phyloP scores from a whole-genome alignment of 1,140 invertebrate genomes.

The Zaprionus nigranus region DNA sequence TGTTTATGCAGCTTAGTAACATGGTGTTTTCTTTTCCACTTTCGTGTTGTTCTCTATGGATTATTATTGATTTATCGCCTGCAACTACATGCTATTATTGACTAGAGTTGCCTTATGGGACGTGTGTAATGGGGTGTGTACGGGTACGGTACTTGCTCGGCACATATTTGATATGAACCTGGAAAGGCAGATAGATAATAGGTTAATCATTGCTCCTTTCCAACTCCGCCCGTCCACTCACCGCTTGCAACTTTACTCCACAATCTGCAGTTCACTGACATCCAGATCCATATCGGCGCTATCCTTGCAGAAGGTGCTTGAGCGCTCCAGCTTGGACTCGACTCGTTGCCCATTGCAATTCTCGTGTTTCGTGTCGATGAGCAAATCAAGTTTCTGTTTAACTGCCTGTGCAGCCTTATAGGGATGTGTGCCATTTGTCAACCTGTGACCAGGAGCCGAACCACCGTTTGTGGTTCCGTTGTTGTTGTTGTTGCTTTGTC shows the following conservation, averaged over 20 bases:
- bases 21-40: conserved; percentile 51
- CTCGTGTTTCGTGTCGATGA: conserved; percentile 65
- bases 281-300: conserved; percentile 74
- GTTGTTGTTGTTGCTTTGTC: conserved; percentile 67
- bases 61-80: conserved; percentile 52
- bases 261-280: conserved; percentile 77
- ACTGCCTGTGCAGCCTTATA: conserved; percentile 69
- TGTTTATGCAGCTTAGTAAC: conserved; percentile 42
- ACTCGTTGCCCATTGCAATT: conserved; percentile 47
- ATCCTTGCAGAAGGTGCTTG: conserved; percentile 84
- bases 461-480: conserved; percentile 47
- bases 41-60: conserved; percentile 41
- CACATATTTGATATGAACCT: conserved; percentile 70
- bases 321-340: conserved; percentile 81
- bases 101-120: conserved; percentile 83
- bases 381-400: conserved; percentile 78
- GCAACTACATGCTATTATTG: conserved; percentile 80
- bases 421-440: conserved; percentile 42
- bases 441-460: conserved; percentile 21
- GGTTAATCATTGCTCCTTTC: background rate
- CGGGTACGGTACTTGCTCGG: conserved; percentile 22
- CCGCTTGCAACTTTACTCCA: conserved; percentile 62
- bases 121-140: conserved; percentile 53
- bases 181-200: background rate
- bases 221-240: background rate